Evolutionary conservation across 2,113 vertebrate species (phyloP).

Genomic region (Rousettus leschenaultii): DNA sequence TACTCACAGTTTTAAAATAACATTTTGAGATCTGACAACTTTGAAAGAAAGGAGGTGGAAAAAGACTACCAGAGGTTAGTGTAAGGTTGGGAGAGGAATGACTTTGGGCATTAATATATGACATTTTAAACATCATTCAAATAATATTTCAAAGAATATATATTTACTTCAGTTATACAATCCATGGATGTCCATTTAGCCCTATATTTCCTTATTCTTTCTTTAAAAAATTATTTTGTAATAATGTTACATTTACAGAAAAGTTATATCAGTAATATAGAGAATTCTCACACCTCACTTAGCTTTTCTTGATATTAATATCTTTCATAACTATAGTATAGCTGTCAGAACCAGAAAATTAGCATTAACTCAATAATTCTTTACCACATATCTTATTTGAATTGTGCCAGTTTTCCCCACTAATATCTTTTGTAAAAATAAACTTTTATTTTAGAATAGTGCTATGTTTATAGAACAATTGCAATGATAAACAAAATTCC

Average conservation of each 20-base stretch:
- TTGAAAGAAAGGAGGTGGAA: not conserved
- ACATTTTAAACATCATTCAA: not conserved
- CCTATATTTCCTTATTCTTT: not conserved
- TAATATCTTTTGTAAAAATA: not conserved
- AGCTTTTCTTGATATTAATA: not conserved
- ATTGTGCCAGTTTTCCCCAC: not conserved
- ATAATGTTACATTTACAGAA: not conserved
- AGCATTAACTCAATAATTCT: not conserved
- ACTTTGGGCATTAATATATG: not conserved
- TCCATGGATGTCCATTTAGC: not conserved
- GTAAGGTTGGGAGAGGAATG: not conserved
- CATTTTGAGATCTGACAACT: not conserved
- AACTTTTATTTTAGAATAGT: not conserved
- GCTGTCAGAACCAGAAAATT: not conserved
- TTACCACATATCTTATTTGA: not conserved
- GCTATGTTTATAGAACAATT: not conserved
- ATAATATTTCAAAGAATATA: not conserved
- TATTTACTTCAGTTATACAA: not conserved
- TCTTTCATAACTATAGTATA: not conserved
- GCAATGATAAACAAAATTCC: not conserved
- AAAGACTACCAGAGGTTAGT: not conserved
- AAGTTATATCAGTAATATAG: not conserved
- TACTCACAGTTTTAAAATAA: not conserved
- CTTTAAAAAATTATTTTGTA: not conserved
- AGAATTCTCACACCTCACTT: not conserved